Evolutionary conservation across 2,888 invertebrate species (phyloP).

Genomic region (Spialia ferax): DNA sequence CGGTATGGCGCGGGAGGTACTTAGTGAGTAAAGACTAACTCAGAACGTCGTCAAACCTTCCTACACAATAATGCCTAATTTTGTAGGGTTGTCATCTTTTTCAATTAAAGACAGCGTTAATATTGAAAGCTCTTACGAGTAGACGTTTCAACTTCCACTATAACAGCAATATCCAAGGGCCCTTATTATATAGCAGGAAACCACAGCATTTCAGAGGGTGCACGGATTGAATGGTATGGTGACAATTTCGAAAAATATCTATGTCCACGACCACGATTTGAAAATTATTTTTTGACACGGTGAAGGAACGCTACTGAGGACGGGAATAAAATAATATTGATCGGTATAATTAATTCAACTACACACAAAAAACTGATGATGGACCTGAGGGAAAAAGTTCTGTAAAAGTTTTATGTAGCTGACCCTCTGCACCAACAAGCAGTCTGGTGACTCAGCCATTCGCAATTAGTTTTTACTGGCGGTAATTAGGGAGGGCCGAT

Average conservation of each 20-base stretch:
- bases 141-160: too few species aligned
- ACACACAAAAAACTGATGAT: too few species aligned
- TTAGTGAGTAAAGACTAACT: slow-evolving; percentile 21
- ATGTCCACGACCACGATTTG: not conserved
- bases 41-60: slow-evolving; percentile 10
- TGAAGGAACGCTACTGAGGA: too few species aligned
- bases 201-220: too few species aligned
- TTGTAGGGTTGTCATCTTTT: not conserved
- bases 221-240: too few species aligned
- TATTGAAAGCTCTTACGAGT: too few species aligned
- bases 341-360: too few species aligned
- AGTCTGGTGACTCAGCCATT: slow-evolving; percentile 51
- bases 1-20: slow-evolving; percentile 32
- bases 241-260: not conserved
- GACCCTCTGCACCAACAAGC: not conserved
- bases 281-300: too few species aligned
- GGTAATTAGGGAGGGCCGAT: slow-evolving; percentile 78
- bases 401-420: slow-evolving; percentile 12
- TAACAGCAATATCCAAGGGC: too few species aligned
- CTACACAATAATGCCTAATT: not conserved
- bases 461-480: slow-evolving; percentile 81
- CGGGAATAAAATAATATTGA: too few species aligned
- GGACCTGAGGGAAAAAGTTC: too few species aligned
- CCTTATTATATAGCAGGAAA: too few species aligned
- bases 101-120: not conserved